Evolutionary conservation across 1,140 invertebrate species (phyloP), one percentile per base, ranked within the genome.

Genomic region (Papilio glaucus): DNA sequence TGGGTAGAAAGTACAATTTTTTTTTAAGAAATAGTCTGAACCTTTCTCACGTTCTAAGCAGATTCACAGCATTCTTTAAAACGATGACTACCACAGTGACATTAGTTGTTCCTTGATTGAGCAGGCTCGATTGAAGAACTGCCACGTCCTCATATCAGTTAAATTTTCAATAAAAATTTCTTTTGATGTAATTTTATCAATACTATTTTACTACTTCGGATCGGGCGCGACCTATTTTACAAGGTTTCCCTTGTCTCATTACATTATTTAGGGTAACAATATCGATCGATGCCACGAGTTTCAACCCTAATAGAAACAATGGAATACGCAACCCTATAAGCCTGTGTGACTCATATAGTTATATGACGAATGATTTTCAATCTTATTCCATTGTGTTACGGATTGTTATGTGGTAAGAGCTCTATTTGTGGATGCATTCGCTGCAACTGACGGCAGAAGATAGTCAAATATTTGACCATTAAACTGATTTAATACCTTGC

Each of bases 331-430:
- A 82, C 85, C 84, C 78, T 75, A 65, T 67, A 18, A 71, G 74
- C 70, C 78, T 76, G 74, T 84, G 80, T 88, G 87, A 85, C 80
- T 86, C 85, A 87, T 77, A 82, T 80, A 82, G 67, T 62, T 72
- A 72, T 18, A 57, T 45, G 4, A 45, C 42, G 42, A 72, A 39
- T 15, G 5, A 78, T 71, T 77, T 73, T 75, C 12, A 71, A 74
- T 77, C 61, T 33, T 82, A 75, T 74, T 37, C 1, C 68, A 65
- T 39, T 57, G 37, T 8, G 41, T 76, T 77, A 73, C 45, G 69
- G 33, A 72, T 9, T 53, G 37, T 69, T 71, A 53, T 65, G 45
- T 61, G 13, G 49, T 69, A 49, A 53, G 26, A 39, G 61, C n/a
- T 62, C 4, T 73, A 61, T 74, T 75, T 74, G 76, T 61, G 18